These are phyloP conservation scores for Macrosteles quadrilineatus DNA, from an alignment of 1,140 invertebrate species.

Conservation along the genomic window DNA sequence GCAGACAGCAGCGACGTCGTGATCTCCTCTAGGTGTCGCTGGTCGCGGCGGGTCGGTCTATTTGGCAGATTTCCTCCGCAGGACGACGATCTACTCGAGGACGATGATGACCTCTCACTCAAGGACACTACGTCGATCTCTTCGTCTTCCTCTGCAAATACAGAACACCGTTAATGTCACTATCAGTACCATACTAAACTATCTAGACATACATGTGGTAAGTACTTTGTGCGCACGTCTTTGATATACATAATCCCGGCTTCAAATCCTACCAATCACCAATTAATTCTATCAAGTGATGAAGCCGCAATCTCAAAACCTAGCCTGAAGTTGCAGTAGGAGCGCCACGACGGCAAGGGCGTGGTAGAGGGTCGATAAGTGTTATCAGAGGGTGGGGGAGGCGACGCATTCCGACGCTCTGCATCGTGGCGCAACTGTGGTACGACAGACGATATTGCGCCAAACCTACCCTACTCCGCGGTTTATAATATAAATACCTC, in stretches of 20 bases:
- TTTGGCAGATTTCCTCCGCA: conserved; percentile 56
- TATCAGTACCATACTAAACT: too few relatives aligned
- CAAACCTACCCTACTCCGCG: too few relatives aligned
- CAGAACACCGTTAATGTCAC: neutral
- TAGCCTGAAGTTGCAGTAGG: too few relatives aligned
- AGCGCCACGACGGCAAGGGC: conserved; percentile 16
- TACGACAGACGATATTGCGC: too few relatives aligned
- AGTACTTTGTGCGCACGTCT: too few relatives aligned
- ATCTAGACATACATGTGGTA: too few relatives aligned
- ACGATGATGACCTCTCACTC: conserved; percentile 33
- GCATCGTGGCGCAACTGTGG: conserved; percentile 8
- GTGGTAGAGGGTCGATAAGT: conserved; percentile 26
- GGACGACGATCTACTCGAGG: conserved; percentile 41
- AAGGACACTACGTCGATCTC: conserved; percentile 80
- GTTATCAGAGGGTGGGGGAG: neutral
- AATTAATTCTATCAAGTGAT: too few relatives aligned
- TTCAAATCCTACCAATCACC: too few relatives aligned
- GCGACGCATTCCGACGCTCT: conserved; percentile 8
- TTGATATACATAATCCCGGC: too few relatives aligned
- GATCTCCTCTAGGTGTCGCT: conserved; percentile 60
- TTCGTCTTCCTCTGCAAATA: conserved; percentile 64
- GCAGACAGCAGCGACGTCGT: conserved; percentile 59
- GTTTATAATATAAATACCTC: too few relatives aligned
- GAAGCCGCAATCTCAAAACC: too few relatives aligned
- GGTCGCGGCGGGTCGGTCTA: conserved; percentile 59